These are phyloP conservation scores for Anastatus disparis DNA, from an alignment of 1,140 invertebrate species.

Conservation along the genomic window DNA sequence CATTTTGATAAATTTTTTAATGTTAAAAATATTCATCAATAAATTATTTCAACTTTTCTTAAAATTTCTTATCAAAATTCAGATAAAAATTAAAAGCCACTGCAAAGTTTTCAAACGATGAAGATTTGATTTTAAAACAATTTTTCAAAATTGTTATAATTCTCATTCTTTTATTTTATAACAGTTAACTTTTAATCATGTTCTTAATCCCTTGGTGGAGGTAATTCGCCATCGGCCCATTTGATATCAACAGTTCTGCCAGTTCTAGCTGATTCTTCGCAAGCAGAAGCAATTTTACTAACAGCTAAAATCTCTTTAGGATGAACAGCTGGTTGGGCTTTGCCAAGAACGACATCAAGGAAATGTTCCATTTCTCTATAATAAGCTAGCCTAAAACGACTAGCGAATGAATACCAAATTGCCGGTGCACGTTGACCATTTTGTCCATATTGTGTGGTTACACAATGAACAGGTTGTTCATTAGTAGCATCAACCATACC, in stretches of 20 bases:
- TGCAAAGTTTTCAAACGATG: no score
- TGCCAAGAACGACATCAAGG: conserved; percentile 69
- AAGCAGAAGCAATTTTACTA: conserved; percentile 69
- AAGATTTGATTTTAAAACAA: no score
- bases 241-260: conserved; percentile 64
- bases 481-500: conserved; percentile 72
- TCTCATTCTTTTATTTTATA: no score
- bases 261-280: conserved; percentile 68
- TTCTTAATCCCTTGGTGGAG: no score
- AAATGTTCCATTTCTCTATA: conserved; percentile 74
- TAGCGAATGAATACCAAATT: conserved; percentile 74
- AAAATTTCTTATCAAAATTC: no score
- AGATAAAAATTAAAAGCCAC: no score
- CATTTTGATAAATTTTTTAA: no score
- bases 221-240: conserved; percentile 61
- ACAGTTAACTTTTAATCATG: no score
- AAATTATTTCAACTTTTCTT: no score
- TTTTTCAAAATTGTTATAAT: no score
- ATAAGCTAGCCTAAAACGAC: conserved; percentile 72
- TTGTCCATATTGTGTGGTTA: conserved; percentile 60
- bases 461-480: conserved; percentile 67
- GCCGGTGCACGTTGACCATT: conserved; percentile 64
- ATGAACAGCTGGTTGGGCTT: conserved; percentile 58
- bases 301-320: conserved; percentile 69
- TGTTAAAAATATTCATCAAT: no score